Conservation (phyloP, 2,888 invertebrate species). For the Chymomyza amoena region DNA sequence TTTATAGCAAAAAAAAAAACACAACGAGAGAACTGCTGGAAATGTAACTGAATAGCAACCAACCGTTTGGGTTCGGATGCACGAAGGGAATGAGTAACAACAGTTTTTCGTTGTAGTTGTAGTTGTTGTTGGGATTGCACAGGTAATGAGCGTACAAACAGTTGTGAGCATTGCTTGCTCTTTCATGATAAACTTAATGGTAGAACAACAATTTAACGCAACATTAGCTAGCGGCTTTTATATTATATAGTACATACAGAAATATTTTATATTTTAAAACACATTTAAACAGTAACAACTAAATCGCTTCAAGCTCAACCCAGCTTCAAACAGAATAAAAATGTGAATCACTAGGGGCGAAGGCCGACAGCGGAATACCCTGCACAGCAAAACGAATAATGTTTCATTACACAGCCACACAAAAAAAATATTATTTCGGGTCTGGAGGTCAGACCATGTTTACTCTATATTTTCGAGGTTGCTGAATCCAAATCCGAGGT, state of each 20-base stretch:
- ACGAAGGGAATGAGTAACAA: neutral
- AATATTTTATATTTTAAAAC: constrained; percentile 11
- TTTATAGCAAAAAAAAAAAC: neutral
- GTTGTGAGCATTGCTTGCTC: constrained; percentile 14
- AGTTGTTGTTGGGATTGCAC: neutral
- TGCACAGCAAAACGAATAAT: too few relatives aligned
- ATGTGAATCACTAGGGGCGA: constrained; percentile 23
- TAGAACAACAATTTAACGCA: constrained; percentile 50
- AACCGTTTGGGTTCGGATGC: neutral
- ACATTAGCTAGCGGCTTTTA: constrained; percentile 58
- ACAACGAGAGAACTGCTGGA: neutral
- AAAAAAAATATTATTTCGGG: too few relatives aligned
- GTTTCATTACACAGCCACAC: too few relatives aligned
- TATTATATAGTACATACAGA: constrained; percentile 20
- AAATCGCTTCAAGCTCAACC: neutral
- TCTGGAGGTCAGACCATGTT: too few relatives aligned
- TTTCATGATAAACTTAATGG: constrained; percentile 49
- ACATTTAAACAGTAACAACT: neutral
- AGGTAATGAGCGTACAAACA: neutral
- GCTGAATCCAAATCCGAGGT: too few relatives aligned
- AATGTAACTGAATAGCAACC: neutral
- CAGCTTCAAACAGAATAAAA: neutral
- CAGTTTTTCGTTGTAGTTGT: neutral
- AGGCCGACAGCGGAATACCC: too few relatives aligned
- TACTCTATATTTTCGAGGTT: too few relatives aligned